Conservation (phyloP, 2,888 invertebrate species). For the Craniophora ligustri region DNA sequence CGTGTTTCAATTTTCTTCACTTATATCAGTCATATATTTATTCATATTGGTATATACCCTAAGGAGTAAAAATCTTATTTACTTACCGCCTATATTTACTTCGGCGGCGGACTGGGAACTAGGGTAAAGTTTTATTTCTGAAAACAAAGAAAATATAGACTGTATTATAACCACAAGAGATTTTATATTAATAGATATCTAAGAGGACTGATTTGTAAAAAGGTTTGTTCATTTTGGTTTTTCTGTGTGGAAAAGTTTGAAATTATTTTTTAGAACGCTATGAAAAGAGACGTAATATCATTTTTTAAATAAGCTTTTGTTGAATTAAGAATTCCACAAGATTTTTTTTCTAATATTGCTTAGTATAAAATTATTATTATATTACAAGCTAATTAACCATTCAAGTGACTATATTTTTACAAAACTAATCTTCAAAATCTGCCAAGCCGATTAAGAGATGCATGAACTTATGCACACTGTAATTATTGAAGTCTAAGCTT, state of each 20-base stretch:
- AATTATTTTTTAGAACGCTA: too few relatives aligned
- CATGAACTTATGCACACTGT: too few relatives aligned
- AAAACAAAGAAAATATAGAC: constrained; percentile 53
- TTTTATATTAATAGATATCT: constrained; percentile 13
- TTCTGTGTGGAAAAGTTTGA: not conserved
- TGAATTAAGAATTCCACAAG: too few relatives aligned
- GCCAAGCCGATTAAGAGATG: too few relatives aligned
- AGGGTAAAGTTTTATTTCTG: constrained; percentile 74
- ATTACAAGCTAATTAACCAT: too few relatives aligned
- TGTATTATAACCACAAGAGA: constrained; percentile 24
- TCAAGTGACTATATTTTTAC: too few relatives aligned
- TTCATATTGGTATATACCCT: constrained; percentile 54
- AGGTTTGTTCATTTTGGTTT: not conserved
- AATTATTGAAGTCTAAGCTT: too few relatives aligned
- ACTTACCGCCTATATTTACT: constrained; percentile 66
- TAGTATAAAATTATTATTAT: too few relatives aligned
- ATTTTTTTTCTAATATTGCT: too few relatives aligned
- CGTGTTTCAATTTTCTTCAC: constrained; percentile 52
- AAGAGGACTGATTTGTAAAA: not conserved
- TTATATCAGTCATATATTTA: constrained; percentile 49
- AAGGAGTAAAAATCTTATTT: constrained; percentile 54
- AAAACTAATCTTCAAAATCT: too few relatives aligned
- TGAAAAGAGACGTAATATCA: too few relatives aligned
- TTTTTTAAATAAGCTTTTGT: too few relatives aligned
- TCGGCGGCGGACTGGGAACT: constrained; percentile 69